A percentile compares a stretch with the other conserved stretches of the same genome.
These are phyloP conservation scores for Rhinichthys klamathensis DNA, from an alignment of 2,113 vertebrate species.

Conservation along the genomic window DNA sequence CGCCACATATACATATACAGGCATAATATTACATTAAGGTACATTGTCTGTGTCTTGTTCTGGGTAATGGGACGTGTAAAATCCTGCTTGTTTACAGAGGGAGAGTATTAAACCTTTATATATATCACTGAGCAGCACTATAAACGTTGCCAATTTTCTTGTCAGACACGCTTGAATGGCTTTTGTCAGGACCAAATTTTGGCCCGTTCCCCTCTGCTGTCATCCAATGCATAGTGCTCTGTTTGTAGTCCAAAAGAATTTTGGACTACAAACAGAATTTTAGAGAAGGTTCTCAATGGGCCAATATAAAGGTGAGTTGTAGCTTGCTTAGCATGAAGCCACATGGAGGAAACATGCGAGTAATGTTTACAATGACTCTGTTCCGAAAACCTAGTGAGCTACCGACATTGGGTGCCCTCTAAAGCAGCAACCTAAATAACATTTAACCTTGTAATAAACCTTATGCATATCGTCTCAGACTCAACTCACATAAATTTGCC, in stretches of 20 bases:
- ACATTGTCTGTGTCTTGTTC: conserved; percentile 2
- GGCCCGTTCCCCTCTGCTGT: background rate
- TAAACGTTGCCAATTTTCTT: background rate
- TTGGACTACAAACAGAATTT: too few relatives aligned
- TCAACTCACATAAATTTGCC: too few relatives aligned
- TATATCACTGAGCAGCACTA: background rate
- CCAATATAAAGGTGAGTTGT: conserved; percentile 23
- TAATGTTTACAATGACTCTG: conserved; percentile 14
- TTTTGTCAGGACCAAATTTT: conserved; percentile 35
- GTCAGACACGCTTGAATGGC: conserved; percentile 27
- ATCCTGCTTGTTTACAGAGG: background rate
- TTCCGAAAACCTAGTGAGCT: background rate
- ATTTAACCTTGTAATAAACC: background rate
- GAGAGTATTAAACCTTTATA: background rate
- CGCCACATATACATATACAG: too few relatives aligned
- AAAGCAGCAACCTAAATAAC: background rate
- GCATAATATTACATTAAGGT: background rate
- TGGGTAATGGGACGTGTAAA: background rate
- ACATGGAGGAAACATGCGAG: conserved; percentile 34
- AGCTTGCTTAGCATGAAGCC: conserved; percentile 12
- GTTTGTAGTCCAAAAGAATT: conserved; percentile 43
- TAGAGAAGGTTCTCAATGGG: conserved; percentile 27
- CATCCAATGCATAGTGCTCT: conserved; percentile 24
- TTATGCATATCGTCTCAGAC: too few relatives aligned
- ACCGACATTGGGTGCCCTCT: background rate